Base-by-base conservation (phyloP, 1,140 invertebrate species). In the Drosophila ficusphila region DNA sequence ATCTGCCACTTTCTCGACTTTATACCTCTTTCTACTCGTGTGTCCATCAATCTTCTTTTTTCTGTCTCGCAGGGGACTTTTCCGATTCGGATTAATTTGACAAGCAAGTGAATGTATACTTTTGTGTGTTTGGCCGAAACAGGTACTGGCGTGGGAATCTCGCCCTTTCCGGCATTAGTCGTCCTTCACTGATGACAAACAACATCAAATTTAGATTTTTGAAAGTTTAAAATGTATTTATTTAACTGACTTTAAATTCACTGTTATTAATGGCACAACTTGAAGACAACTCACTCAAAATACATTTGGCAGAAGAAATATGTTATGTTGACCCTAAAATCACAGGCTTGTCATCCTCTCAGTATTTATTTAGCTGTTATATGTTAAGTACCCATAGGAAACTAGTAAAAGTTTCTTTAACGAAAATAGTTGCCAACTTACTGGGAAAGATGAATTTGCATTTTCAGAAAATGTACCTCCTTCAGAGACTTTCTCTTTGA, bases 31-130 rank as follows among this genome's bases (percentile, higher is more conserved):
- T 18, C 41, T 41, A 11, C 36, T n/a, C 18, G 8, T 12, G 11
- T 57, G 23, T 39, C 57, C 57, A 60, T 60, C 23, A 56, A 60
- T 60, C 12, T 38, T 25, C n/a, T n/a, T 3, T 8, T 12, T 18
- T 8, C 19, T 25, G 19, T 2, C 7, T 14, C 11, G 0, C 2
- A 4, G 33, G 19, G 12, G 0, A 14, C 29, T 49, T 49, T 27
- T 65, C 7, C 8, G 3, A 7, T 25, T 39, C 12, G 9, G n/a
- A 21, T 48, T 7, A 7, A 29, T 29, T 49, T 25, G 14, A 41
- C 46, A 38, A 25, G 6, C 8, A n/a, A n/a, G 14, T n/a, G 18
- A 61, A 36, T 25, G 27, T 27, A 12, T 42, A 47, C 39, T 58
- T 34, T 14, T 16, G 12, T 27, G 8, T 29, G 53, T 25, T 31